phyloP scores from a whole-genome alignment of 2,113 vertebrate species.

The Campylomormyrus numenius region DNA sequence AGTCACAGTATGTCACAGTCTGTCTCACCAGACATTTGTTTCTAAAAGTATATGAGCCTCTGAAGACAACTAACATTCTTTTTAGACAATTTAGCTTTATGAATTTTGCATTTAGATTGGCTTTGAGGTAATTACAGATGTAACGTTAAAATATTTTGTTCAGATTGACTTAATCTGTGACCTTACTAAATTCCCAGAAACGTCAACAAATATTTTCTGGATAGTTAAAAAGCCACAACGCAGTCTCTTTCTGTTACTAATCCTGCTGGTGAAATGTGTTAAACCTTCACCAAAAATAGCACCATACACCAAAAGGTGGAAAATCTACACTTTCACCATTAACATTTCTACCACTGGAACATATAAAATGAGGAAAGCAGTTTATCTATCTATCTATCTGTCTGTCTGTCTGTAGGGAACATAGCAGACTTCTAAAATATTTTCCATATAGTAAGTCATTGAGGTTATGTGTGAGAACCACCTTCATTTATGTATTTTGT shows the following conservation, averaged over 20 bases:
- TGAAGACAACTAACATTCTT: not conserved
- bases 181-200: not conserved
- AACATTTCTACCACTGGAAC: not conserved
- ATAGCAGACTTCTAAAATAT: not conserved
- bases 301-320: not conserved
- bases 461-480: not conserved
- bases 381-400: not conserved
- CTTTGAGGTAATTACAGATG: not conserved
- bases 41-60: slow-evolving; percentile 3
- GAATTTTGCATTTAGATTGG: not conserved
- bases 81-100: not conserved
- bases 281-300: not conserved
- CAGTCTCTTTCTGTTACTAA: not conserved
- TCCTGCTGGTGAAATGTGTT: not conserved
- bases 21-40: not conserved
- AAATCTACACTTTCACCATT: not conserved
- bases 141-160: not conserved
- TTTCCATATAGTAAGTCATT: not conserved
- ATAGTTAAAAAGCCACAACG: not conserved
- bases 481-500: not conserved
- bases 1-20: not conserved
- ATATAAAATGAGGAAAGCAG: not conserved
- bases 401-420: no score
- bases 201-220: not conserved
- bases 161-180: not conserved